Evolutionary conservation across 2,797 vertebrate species (phyloP).

Genomic region (Pipistrellus nathusii): DNA sequence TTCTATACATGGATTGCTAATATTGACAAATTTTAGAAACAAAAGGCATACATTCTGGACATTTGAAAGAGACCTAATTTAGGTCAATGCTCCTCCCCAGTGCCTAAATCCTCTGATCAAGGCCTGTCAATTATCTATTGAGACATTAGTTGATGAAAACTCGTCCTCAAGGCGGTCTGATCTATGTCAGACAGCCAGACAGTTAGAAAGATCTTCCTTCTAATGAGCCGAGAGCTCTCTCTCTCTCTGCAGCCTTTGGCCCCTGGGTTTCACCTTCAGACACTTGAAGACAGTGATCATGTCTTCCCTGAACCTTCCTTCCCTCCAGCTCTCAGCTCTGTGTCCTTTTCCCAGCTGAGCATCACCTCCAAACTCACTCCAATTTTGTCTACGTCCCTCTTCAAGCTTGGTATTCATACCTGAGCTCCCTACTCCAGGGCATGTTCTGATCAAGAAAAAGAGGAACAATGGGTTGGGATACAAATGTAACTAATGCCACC

Average conservation of each 20-base stretch:
- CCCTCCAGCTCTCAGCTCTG: neutral
- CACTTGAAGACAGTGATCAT: neutral
- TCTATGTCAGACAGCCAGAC: neutral
- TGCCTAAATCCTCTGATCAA: neutral
- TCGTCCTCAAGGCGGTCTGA: neutral
- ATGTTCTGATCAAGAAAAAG: neutral
- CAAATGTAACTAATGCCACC: neutral
- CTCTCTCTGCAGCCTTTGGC: neutral
- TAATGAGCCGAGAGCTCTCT: neutral
- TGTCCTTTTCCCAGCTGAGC: neutral
- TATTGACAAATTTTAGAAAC: neutral
- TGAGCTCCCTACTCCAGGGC: neutral
- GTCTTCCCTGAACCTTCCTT: neutral
- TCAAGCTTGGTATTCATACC: neutral
- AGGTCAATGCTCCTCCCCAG: neutral
- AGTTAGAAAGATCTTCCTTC: neutral
- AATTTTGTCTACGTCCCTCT: neutral
- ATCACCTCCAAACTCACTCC: neutral
- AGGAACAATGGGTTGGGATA: neutral
- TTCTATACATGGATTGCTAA: neutral
- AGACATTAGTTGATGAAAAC: neutral
- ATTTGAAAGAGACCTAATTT: neutral
- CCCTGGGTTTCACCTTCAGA: neutral
- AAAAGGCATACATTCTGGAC: neutral
- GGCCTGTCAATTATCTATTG: neutral